A percentile compares a stretch with the other conserved stretches of the same genome.
Evolutionary conservation across 2,797 vertebrate species (phyloP).

Genomic region (Argyrosomus regius): DNA sequence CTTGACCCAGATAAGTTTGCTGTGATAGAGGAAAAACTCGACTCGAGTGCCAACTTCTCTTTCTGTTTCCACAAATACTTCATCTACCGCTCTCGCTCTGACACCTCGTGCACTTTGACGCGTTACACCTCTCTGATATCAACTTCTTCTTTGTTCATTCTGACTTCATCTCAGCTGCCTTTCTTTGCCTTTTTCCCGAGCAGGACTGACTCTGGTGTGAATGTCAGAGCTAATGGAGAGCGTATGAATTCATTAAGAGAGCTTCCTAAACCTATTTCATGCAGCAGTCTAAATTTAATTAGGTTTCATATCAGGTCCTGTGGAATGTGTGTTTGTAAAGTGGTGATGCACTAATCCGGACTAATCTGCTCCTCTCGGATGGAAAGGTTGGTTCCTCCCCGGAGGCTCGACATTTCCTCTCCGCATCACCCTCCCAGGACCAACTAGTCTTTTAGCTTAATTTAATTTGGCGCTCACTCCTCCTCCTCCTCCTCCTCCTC

Average conservation of each 20-base stretch:
- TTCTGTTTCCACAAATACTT: conserved; percentile 42
- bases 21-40: conserved; percentile 29
- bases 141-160: not conserved
- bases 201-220: conserved; percentile 25
- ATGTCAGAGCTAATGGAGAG: conserved; percentile 42
- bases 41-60: not conserved
- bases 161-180: not conserved
- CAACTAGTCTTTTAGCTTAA: conserved; percentile 39
- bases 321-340: conserved; percentile 37
- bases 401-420: conserved; percentile 17
- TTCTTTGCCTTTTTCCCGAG: not conserved
- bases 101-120: conserved; percentile 1
- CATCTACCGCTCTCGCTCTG: not conserved
- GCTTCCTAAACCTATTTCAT: conserved; percentile 52
- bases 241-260: conserved; percentile 29
- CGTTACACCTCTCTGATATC: not conserved
- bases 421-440: conserved; percentile 35
- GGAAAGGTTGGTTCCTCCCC: conserved; percentile 52
- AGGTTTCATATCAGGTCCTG: conserved; percentile 46
- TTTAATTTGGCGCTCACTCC: conserved; percentile 40
- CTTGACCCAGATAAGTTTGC: conserved; percentile 60
- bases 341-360: conserved; percentile 46
- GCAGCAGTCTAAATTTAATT: conserved; percentile 61
- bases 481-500: not conserved
- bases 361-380: conserved; percentile 47